Base-by-base conservation (phyloP, 1,140 invertebrate species). In the Stegodyphus mimosarum region DNA sequence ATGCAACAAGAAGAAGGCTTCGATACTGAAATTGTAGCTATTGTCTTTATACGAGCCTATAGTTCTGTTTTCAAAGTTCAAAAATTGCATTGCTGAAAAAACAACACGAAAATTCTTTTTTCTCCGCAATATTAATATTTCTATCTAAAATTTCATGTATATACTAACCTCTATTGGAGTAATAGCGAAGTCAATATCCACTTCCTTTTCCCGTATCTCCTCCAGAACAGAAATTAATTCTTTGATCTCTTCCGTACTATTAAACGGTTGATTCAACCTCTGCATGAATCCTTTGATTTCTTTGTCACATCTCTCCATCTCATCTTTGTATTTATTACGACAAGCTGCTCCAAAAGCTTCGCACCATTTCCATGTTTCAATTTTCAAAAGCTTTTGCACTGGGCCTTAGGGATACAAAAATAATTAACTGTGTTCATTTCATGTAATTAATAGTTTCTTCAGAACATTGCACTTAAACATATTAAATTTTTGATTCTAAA, bases 271-370 rank as follows among this genome's bases (percentile, higher is more conserved):
- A 87, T 96, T 94, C 18, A 99, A 91, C 89, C 96, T 95, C 69
- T 96, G 93, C 88, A 95, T 95, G 92, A 98, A 94, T 90, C 98
- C 96, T 88, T 94, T 96, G 90, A 98, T 96, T 51, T 97, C 95
- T 0, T 95, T 95, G 88, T 98, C 96, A 49, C 98, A 96, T 87
- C 97, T 96, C 88, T 98, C 96, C 96, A 98, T 98, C 91, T 98
- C 96, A 70, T 95, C 92, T 86, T 95, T 94, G 89, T 98, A 98
- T 89, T 97, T 97, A 88, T 95, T 96, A 89, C 97, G 96, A 92
- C 98, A 95, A 1, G 95, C 95, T 90, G 95, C 94, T 15, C 96
- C 97, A 95, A 96, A 93, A 93, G 95, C 89, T 92, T 93, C 88
- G 10, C 92, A 95, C 95, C 95, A 96, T 17, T 92, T 92, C 92